Evolutionary conservation across 2,113 vertebrate genomes (phyloP), one percentile per base, ranked within the genome.

Genomic region (Oxyura jamaicensis): DNA sequence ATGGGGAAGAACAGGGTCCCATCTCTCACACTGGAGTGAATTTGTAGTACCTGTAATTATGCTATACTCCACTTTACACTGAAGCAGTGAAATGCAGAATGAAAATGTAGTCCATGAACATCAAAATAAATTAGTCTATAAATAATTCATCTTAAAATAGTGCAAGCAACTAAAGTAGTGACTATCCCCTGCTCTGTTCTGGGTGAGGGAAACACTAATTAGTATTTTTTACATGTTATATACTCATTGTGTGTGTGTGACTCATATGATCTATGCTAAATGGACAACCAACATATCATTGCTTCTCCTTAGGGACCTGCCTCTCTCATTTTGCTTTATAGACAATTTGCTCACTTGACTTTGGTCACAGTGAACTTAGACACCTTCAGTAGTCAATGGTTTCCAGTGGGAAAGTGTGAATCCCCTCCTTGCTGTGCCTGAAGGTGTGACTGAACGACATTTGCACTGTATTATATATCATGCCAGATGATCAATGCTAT

Each of bases 11-110:
- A 21, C 23, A 86, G 12, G 5, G 26, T 42, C 14, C 66, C 67
- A 42, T 25, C 19, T 62, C 22, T 74, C 10, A 17, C 0, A 0
- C 4, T 28, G 29, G 2, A 33, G 39, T 48, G 8, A 92, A 39
- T 73, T 17, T 60, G 13, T 17, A 59, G 8, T 46, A 29, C 55
- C 75, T 93, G 21, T 50, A 81, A 48, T n/a, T 65, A 69, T n/a
- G 4, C 2, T 35, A 46, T 82, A 46, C 13, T 62, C 13, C 39
- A 33, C 22, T 85, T 87, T 48, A 78, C 11, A 39, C 7, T 18
- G 31, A 60, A 72, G 35, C 29, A 85, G 66, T 36, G 13, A 82
- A 85, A 72, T 26, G 15, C 29, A 76, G 48, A 93, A 85, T 60
- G 11, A 82, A 52, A 93, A 87, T 60, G 13, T 29, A 22, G 26